Base-by-base conservation (phyloP, 2,888 invertebrate species). In the Hybos culiciformis region DNA sequence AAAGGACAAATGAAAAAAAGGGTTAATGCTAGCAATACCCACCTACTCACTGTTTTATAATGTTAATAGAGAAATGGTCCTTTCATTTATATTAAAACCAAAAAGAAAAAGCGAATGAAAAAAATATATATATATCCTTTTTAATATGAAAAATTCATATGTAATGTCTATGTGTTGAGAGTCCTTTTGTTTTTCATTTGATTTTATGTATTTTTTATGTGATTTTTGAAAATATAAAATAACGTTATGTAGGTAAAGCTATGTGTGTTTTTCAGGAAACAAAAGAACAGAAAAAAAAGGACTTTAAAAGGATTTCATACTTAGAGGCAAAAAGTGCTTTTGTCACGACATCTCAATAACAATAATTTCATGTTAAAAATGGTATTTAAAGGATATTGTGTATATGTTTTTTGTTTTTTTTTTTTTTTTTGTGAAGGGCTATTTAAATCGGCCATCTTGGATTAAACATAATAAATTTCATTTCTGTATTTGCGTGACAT, bases 391-490 rank as follows among this genome's bases (percentile, higher is more conserved):
- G n/a, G n/a, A n/a, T n/a, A n/a, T n/a, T n/a, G n/a, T n/a, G n/a
- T n/a, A n/a, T n/a, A n/a, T n/a, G n/a, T n/a, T n/a, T n/a, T n/a
- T n/a, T n/a, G n/a, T n/a, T n/a, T n/a, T n/a, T n/a, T n/a, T n/a
- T n/a, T n/a, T n/a, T n/a, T n/a, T n/a, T n/a, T n/a, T n/a, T 43
- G 45, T 43, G 48, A 48, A 43, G 46, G 50, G 46, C 49, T 45
- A 49, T 48, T 49, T 41, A 43, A n/a, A 46, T 46, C 50, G 49
- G 50, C 50, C 50, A 50, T 50, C 46, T 50, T 50, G 50, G 50
- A 50, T 50, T 47, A 50, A 50, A n/a, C n/a, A n/a, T n/a, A n/a
- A n/a, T n/a, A n/a, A n/a, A n/a, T n/a, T n/a, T n/a, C n/a, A n/a
- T n/a, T n/a, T n/a, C n/a, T n/a, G n/a, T n/a, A n/a, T n/a, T n/a